phyloP scores from a whole-genome alignment of 2,113 vertebrate species.

The Terrapene triunguis region DNA sequence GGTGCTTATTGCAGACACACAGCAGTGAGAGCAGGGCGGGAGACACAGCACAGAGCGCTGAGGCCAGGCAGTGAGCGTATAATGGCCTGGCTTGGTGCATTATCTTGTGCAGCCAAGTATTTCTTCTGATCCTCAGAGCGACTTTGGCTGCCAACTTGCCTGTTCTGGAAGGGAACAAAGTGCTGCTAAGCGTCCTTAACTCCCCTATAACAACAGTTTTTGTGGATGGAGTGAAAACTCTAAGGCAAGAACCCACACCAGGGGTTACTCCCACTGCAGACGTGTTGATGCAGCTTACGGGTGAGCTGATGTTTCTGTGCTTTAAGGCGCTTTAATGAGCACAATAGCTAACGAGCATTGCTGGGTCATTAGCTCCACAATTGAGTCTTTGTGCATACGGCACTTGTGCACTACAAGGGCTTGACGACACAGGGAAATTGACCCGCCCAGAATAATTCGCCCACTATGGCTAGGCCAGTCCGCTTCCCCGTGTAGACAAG shows the following conservation, averaged over 20 bases:
- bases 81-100: accelerated
- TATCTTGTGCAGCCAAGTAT: neutral
- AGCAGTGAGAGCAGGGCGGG: neutral
- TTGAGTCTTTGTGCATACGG: accelerated
- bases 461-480: neutral
- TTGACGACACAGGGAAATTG: neutral
- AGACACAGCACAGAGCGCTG: accelerated
- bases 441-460: neutral
- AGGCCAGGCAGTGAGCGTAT: accelerated
- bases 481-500: neutral
- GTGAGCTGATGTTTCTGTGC: neutral
- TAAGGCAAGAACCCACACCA: neutral
- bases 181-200: neutral
- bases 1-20: no score
- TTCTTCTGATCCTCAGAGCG: neutral
- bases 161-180: neutral
- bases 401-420: no score
- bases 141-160: accelerated
- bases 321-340: neutral
- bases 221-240: accelerated
- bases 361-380: neutral
- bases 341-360: accelerated
- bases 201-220: neutral
- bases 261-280: neutral
- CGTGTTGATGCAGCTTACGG: neutral